A percentile compares a stretch with the other conserved stretches of the same genome.
These are phyloP conservation scores for Aporophyla nigra DNA, from an alignment of 2,888 invertebrate species.

Conservation along the genomic window DNA sequence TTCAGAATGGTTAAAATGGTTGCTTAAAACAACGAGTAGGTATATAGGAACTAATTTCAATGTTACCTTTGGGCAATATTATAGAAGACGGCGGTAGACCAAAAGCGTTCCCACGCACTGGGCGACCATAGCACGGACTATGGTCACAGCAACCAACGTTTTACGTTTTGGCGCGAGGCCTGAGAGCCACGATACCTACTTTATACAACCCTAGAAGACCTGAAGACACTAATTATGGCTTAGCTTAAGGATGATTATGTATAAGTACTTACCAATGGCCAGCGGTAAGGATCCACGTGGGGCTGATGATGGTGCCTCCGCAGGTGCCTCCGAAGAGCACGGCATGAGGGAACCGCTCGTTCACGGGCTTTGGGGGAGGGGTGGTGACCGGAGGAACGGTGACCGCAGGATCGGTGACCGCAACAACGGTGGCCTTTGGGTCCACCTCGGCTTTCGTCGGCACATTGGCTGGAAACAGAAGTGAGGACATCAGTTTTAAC, in stretches of 20 bases:
- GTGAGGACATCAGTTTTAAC: background rate
- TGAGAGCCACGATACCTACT: background rate
- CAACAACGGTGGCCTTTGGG: background rate
- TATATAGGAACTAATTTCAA: background rate
- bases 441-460: conserved; percentile 41
- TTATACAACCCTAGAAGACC: background rate
- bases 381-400: background rate
- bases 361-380: conserved; percentile 66
- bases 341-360: conserved; percentile 80
- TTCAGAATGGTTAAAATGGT: background rate
- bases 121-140: background rate
- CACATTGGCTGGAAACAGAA: conserved; percentile 54
- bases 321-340: conserved; percentile 86
- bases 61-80: background rate
- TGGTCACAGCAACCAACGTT: background rate
- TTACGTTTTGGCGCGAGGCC: background rate
- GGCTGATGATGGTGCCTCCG: conserved; percentile 86
- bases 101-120: background rate
- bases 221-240: background rate
- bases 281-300: conserved; percentile 84
- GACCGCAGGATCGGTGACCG: background rate
- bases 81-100: background rate
- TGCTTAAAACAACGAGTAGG: background rate
- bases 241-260: background rate
- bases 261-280: conserved; percentile 81